Base-by-base conservation (phyloP, 2,113 vertebrate species). In the Pelusios castaneus region DNA sequence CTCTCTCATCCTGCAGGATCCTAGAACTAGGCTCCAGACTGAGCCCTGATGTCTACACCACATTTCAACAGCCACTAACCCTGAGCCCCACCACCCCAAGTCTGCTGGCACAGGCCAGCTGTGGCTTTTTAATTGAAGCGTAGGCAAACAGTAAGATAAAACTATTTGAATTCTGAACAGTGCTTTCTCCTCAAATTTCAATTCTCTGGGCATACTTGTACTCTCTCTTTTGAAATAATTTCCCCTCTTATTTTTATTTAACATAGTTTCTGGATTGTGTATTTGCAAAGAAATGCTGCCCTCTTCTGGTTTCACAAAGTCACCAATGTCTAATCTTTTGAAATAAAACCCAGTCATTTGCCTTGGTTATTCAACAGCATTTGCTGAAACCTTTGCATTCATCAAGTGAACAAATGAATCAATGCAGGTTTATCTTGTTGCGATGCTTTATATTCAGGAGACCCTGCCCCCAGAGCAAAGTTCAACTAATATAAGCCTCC, bases 201-300 rank as follows among this genome's bases (percentile, higher is more conserved):
- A 54, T 84, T 89, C 54, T 60, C 55, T 83, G 67, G 38, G 24
- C 13, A 8, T 29, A 12, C 4, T 22, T 4, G 29, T 34, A 83
- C 25, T 29, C 52, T 51, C 27, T 67, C 19, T 38, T 38, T 70
- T 63, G n/a, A 22, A 13, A 38, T 5, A 31, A 84, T 63, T 89
- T 75, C 22, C 55, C 13, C 34, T 86, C n/a, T 31, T 75, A 19
- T 56, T 27, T 47, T 80, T 80, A 54, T 54, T 80, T 25, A 11
- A 5, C 49, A 45, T 0, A 0, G 1, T 4, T 31, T n/a, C 49
- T 3, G 10, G 11, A 47, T 63, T 73, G 24, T 16, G 22, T 43
- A 95, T 91, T 7, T 38, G 86, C 58, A 88, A 95, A 84, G 2
- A 94, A 96, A 97, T 96, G 96, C 92, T 98, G 97, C 98, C 98